Evolutionary conservation across 1,140 invertebrate genomes (phyloP), one percentile per base, ranked within the genome.

Genomic region (Brachionus koreanus): DNA sequence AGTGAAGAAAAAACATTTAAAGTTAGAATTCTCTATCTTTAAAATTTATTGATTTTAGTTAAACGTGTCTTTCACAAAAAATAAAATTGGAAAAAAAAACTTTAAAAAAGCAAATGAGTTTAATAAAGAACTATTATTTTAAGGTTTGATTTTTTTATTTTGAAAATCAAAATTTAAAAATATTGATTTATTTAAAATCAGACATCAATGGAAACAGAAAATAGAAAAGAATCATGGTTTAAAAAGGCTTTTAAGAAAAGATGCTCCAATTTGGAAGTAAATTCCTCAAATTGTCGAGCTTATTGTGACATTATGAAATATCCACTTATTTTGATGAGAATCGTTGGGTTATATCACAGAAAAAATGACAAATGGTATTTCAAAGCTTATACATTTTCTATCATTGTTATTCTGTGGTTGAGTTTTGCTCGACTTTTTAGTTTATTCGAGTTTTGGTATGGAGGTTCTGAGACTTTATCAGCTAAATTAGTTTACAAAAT

Each of bases 371-470:
- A 35, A 35, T 67, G 25, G 16, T 19, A 13, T 6, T 9, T 79
- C 9, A 79, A 79, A 65, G 4, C 57, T 2, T 79, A 79, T 43
- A 12, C 49, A 0, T 13, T 79, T 1, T 7, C 9, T 13, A 61
- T 79, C 0, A 9, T 63, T 23, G 13, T 79, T 13, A 57, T 79
- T 23, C 37, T 79, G n/a, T 79, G 76, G 76, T n/a, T 79, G 4
- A 79, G 25, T 42, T 79, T 79, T 35, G 49, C 39, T 23, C 19
- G 76, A 19, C 10, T 29, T 0, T 37, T 79, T 43, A 42, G 33
- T 39, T 3, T 79, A 19, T 79, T 29, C 25, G 76, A 42, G 2
- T 79, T 79, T 61, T 61, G 46, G 46, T 61, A 61, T 25, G 76
- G 76, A 1, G 25, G n/a, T 13, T 42, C 46, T 2, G 33, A 42